These are phyloP conservation scores for Luffia ferchaultella DNA, from an alignment of 2,888 invertebrate genomes.

Conservation along the genomic window DNA sequence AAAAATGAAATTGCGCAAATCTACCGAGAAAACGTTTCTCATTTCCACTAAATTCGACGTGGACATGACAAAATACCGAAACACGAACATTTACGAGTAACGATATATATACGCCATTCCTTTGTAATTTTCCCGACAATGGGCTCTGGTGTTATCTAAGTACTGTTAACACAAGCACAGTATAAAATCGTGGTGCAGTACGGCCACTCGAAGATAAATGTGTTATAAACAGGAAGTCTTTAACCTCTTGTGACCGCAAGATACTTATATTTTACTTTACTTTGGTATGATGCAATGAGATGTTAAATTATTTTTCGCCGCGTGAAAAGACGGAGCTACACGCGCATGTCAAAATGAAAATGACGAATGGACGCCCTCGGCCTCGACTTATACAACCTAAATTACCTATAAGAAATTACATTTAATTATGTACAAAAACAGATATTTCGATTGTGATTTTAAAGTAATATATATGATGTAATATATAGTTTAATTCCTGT, in stretches of 20 bases:
- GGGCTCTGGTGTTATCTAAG: not conserved
- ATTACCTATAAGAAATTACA: not conserved
- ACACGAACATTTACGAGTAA: too few relatives aligned
- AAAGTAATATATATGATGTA: too few relatives aligned
- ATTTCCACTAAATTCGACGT: too few relatives aligned
- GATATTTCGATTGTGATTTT: not conserved
- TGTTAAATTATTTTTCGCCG: constrained; percentile 11
- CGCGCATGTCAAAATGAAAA: constrained; percentile 11
- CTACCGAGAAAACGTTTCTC: too few relatives aligned
- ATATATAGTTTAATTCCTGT: too few relatives aligned
- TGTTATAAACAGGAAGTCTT: too few relatives aligned
- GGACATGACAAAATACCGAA: too few relatives aligned
- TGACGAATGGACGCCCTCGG: constrained; percentile 5
- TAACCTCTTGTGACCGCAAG: too few relatives aligned
- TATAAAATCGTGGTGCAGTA: too few relatives aligned
- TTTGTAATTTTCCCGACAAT: not conserved
- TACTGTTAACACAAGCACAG: constrained; percentile 10
- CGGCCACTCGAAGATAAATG: too few relatives aligned
- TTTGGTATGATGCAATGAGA: constrained; percentile 9
- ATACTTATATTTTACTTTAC: too few relatives aligned
- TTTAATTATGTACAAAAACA: not conserved
- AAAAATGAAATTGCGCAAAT: too few relatives aligned
- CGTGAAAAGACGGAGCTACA: constrained; percentile 2
- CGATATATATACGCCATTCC: not conserved
- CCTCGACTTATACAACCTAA: not conserved